A percentile compares a stretch with the other conserved stretches of the same genome.
These are phyloP conservation scores for Heliocidaris erythrogramma DNA, from an alignment of 35 echinoderm and acorn worm species.

Conservation along the genomic window DNA sequence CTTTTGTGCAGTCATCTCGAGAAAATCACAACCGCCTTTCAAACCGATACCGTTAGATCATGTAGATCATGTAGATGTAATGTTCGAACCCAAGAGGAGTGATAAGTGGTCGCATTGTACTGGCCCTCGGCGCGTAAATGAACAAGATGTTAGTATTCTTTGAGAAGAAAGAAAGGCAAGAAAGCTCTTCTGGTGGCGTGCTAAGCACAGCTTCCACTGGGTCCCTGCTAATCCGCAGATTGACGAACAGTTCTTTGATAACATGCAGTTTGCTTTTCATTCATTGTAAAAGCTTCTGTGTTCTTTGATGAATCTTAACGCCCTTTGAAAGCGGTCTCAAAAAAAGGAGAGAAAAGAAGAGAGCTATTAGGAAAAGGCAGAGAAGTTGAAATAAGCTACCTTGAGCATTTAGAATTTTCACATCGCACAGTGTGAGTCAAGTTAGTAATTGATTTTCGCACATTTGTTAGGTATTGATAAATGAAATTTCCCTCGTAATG, in stretches of 20 bases:
- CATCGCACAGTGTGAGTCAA: too few relatives aligned
- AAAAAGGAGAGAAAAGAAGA: neutral
- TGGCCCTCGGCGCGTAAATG: neutral
- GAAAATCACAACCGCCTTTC: neutral
- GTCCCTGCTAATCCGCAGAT: neutral
- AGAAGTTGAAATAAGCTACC: neutral
- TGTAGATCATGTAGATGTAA: too few relatives aligned
- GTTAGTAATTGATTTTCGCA: too few relatives aligned
- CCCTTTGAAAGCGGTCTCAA: slow-evolving; percentile 13
- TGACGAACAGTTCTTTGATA: neutral
- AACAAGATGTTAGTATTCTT: neutral
- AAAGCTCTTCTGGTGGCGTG: neutral
- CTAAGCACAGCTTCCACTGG: neutral
- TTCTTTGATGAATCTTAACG: neutral
- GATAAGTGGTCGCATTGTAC: neutral
- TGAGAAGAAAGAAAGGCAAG: neutral
- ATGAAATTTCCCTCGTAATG: too few relatives aligned
- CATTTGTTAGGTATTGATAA: too few relatives aligned
- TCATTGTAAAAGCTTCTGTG: slow-evolving; percentile 12
- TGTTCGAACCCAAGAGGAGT: neutral
- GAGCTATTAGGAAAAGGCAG: neutral
- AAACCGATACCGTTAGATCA: slow-evolving; percentile 1
- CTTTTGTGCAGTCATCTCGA: neutral
- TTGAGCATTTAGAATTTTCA: neutral
- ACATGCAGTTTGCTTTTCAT: slow-evolving; percentile 15